Percentiles rank a stretch among this genome's conserved stretches.
These are phyloP conservation scores for Pomatorhinus ruficollis DNA, from an alignment of 2,113 vertebrate genomes.

Conservation along the genomic window DNA sequence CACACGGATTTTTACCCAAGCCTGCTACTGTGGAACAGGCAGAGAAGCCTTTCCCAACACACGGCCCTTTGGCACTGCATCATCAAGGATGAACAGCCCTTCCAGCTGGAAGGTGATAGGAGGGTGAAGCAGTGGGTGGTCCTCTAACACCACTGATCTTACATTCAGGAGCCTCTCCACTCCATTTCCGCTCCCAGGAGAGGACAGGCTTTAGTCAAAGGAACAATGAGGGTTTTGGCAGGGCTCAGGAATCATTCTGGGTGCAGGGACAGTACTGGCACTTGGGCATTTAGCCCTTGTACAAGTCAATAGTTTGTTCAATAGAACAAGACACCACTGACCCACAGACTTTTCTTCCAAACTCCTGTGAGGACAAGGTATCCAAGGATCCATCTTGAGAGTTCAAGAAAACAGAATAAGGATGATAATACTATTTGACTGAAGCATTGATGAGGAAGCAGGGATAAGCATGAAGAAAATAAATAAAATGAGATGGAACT, in stretches of 20 bases:
- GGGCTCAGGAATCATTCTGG: background rate
- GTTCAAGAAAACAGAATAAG: background rate
- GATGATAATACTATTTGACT: background rate
- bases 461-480: background rate
- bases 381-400: background rate
- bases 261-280: background rate
- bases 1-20: background rate
- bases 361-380: background rate
- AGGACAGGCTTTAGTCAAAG: background rate
- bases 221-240: background rate
- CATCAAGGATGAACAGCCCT: background rate
- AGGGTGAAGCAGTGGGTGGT: background rate
- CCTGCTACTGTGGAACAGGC: background rate
- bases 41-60: background rate
- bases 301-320: background rate
- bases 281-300: background rate
- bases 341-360: background rate
- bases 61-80: background rate
- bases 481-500: background rate
- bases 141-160: background rate
- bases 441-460: background rate
- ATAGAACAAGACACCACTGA: background rate
- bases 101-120: background rate
- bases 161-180: accelerated
- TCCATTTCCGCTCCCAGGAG: background rate